phyloP scores from a whole-genome alignment of 2,113 vertebrate genomes.

The Asarcornis scutulata region DNA sequence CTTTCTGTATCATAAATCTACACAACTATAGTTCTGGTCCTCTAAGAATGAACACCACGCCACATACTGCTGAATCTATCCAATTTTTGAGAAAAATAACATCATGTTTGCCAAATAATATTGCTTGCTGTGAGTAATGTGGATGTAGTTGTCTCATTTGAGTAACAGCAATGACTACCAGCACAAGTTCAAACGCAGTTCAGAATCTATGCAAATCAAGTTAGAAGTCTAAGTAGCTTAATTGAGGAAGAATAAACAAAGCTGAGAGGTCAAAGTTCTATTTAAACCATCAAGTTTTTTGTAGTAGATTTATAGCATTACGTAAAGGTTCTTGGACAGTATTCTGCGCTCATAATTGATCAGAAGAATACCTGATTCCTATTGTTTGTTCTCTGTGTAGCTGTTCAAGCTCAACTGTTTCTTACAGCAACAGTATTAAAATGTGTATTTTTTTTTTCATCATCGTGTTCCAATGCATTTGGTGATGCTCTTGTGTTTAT shows the following conservation, averaged over 20 bases:
- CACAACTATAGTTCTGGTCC: neutral
- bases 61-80: neutral
- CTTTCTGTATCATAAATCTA: neutral
- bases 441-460: constrained; percentile 35
- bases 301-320: neutral
- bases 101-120: neutral
- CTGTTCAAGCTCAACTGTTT: constrained; percentile 51
- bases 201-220: neutral
- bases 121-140: neutral
- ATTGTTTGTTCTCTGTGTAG: constrained; percentile 18
- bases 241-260: neutral
- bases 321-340: neutral
- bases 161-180: neutral
- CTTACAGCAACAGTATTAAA: constrained; percentile 56
- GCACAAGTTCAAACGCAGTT: neutral
- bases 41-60: neutral
- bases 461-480: neutral
- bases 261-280: neutral
- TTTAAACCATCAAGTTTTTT: neutral
- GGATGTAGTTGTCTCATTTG: neutral
- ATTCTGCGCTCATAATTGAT: constrained; percentile 28
- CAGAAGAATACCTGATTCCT: neutral
- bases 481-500: neutral
- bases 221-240: neutral
- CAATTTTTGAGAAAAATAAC: neutral